phyloP scores from a whole-genome alignment of 2,888 invertebrate species.

The Boloria selene region DNA sequence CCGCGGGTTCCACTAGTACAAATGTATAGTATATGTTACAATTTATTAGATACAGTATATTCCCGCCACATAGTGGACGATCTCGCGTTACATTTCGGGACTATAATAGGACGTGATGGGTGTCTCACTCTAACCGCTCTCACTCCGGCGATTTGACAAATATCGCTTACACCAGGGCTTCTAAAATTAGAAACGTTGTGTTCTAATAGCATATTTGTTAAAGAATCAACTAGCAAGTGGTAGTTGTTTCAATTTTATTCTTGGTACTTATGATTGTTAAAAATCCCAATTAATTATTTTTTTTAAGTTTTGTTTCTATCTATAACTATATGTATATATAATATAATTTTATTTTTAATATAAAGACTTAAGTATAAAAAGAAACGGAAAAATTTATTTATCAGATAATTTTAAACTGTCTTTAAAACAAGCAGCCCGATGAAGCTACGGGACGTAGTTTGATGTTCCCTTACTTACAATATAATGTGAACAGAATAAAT shows the following conservation, averaged over 20 bases:
- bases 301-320: too few relatives aligned
- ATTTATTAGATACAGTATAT: conserved; percentile 15
- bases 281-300: too few relatives aligned
- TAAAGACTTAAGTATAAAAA: too few relatives aligned
- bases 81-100: conserved; percentile 53
- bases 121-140: conserved; percentile 26
- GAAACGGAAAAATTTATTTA: background rate
- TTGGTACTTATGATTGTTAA: too few relatives aligned
- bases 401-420: background rate
- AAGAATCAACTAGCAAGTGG: background rate
- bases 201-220: background rate
- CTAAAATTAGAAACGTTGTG: background rate
- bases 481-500: conserved; percentile 42
- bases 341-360: too few relatives aligned
- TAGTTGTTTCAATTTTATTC: background rate
- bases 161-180: conserved; percentile 50
- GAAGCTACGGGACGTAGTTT: conserved; percentile 4
- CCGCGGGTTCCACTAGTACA: too few relatives aligned
- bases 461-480: conserved; percentile 16
- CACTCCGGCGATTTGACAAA: conserved; percentile 49
- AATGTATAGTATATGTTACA: background rate
- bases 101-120: conserved; percentile 47
- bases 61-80: conserved; percentile 41
- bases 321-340: too few relatives aligned
- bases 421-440: too few relatives aligned